Percentiles rank a stretch among this genome's conserved stretches.
These are phyloP conservation scores for Polypterus bichir DNA, from an alignment of 2,113 vertebrate genomes.

Conservation along the genomic window DNA sequence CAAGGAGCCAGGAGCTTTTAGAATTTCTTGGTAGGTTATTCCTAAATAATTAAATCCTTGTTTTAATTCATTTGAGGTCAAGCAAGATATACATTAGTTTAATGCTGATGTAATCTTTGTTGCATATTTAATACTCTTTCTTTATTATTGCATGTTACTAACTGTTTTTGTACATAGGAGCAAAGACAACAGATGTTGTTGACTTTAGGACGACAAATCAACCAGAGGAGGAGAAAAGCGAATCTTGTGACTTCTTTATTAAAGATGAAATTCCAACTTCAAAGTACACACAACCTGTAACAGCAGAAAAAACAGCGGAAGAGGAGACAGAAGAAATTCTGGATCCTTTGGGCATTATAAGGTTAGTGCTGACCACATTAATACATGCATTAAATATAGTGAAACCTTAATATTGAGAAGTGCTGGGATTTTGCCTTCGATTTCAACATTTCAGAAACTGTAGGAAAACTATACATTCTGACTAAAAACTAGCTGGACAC, in stretches of 20 bases:
- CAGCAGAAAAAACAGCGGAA: slow-evolving; percentile 19
- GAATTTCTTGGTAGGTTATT: slow-evolving; percentile 62
- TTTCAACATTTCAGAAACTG: no score
- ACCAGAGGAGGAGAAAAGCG: slow-evolving; percentile 28
- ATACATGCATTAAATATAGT: no score
- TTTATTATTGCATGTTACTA: not conserved
- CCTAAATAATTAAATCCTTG: not conserved
- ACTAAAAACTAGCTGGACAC: no score
- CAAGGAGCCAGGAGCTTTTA: slow-evolving; percentile 52
- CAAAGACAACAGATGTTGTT: slow-evolving; percentile 28
- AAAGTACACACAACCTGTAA: not conserved
- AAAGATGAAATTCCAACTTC: slow-evolving; percentile 30
- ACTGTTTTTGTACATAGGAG: slow-evolving; percentile 39
- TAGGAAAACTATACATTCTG: no score
- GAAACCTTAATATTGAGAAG: no score
- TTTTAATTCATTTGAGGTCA: not conserved
- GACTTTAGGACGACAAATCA: slow-evolving; percentile 36
- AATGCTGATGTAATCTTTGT: not conserved
- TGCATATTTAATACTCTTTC: not conserved
- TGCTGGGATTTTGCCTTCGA: no score
- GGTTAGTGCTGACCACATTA: slow-evolving; percentile 34
- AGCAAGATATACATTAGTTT: not conserved
- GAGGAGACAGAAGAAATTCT: slow-evolving; percentile 49
- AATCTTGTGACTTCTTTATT: slow-evolving; percentile 56
- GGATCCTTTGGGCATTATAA: slow-evolving; percentile 64